Conservation (phyloP, 2,113 vertebrate genomes). For the Grammomys surdaster region DNA sequence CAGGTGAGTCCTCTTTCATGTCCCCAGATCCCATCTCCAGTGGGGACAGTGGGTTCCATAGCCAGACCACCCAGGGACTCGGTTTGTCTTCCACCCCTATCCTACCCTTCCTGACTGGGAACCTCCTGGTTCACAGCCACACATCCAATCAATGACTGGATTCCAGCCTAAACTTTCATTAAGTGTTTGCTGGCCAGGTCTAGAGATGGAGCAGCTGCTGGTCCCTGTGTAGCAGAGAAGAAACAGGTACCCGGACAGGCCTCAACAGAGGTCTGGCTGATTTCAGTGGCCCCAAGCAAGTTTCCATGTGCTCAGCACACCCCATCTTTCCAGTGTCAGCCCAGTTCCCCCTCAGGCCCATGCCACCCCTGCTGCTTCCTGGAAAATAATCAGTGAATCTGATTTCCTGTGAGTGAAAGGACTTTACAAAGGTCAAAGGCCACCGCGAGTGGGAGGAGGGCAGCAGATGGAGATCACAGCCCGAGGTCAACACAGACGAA, state of each 20-base stretch:
- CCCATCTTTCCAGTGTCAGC: not conserved
- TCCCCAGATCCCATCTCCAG: not conserved
- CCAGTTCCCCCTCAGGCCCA: not conserved
- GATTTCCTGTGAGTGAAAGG: slow-evolving; percentile 38
- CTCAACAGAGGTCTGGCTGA: not conserved
- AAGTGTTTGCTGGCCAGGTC: slow-evolving; percentile 12
- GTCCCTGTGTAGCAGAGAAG: not conserved
- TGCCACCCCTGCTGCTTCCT: not conserved
- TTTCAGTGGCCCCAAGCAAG: not conserved
- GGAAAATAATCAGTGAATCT: not conserved
- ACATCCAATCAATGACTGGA: not conserved
- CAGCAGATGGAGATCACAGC: slow-evolving; percentile 40
- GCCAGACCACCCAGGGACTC: not conserved
- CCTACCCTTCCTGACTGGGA: not conserved
- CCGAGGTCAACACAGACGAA: not conserved
- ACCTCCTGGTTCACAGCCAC: slow-evolving; percentile 33
- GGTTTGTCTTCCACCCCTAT: not conserved
- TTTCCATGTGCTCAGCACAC: not conserved
- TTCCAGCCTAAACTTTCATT: not conserved
- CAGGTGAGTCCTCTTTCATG: slow-evolving; percentile 55
- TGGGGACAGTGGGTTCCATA: not conserved
- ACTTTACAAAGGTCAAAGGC: slow-evolving; percentile 28
- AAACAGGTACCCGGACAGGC: not conserved
- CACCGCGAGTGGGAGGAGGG: not conserved
- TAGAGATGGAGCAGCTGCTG: not conserved